Base-by-base conservation (phyloP, 2,797 vertebrate genomes). In the Leuciscus waleckii region DNA sequence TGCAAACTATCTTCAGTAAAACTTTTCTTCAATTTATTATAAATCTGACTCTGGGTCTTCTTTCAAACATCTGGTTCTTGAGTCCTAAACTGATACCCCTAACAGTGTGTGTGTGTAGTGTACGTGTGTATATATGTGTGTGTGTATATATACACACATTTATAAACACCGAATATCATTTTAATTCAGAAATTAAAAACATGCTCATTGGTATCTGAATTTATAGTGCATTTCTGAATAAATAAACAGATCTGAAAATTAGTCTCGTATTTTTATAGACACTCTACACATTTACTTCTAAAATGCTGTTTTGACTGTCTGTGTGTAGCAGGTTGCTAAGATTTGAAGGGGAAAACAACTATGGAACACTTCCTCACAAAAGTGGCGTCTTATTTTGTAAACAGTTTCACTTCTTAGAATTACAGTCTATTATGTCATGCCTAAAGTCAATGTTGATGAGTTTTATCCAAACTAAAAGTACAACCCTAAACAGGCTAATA, bases 351-450 rank as follows among this genome's bases (percentile, higher is more conserved):
- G 35, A 13, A n/a, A 58, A 58, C 9, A 58, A 58, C 9, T 7
- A 23, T 77, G 46, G 2, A 35, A 76, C 74, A 76, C 51, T 76
- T 58, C 32, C 32, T 39, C 19, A 37, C 32, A 76, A 56, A 76
- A 56, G 19, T n/a, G 29, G 3, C 29, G 5, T 75, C 17, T 35
- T 21, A 13, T 75, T 2, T 39, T 39, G 10, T 39, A 69, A 69
- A 51, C 19, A 21, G 2, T 17, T 19, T 35, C 7, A 19, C 70
- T n/a, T 75, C 1, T 74, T 26, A 3, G 2, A 35, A 23, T 11
- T 35, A 37, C 2, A 26, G 11, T 14, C 14, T 7, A 16, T 21
- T 21, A 23, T 39, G 13, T 75, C 46, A 19, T 23, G 5, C 35
- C 4, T 75, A 2, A 13, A 2, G 5, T 26, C 26, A 29, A 8